phyloP scores from a whole-genome alignment of 2,888 invertebrate genomes.

The Xanthorhoe spadicearia region DNA sequence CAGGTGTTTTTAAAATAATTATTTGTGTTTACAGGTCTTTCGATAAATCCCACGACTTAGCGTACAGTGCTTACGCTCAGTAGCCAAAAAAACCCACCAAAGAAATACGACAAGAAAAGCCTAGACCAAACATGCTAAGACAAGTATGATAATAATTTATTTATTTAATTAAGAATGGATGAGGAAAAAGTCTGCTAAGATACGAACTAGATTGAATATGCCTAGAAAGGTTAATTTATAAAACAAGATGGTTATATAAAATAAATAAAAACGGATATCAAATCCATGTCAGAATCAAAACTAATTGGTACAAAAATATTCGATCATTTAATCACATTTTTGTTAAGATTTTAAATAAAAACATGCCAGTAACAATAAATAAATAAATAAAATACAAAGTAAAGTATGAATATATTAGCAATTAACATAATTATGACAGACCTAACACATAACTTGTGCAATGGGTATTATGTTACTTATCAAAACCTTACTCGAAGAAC shows the following conservation, averaged over 20 bases:
- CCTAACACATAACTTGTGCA: too few species aligned
- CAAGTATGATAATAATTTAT: conserved; percentile 39
- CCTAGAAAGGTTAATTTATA: too few species aligned
- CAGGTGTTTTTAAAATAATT: too few species aligned
- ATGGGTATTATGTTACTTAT: too few species aligned
- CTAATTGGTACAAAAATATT: conserved; percentile 16
- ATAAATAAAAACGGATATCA: conserved; percentile 20
- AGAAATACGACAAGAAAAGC: conserved; percentile 45
- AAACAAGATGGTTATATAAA: conserved; percentile 1
- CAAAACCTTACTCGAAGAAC: too few species aligned
- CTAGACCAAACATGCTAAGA: conserved; percentile 41
- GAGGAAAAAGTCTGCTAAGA: conserved; percentile 31
- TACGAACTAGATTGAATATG: neutral
- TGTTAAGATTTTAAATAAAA: neutral
- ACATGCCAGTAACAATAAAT: neutral
- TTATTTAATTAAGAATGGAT: conserved; percentile 37
- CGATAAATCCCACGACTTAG: conserved; percentile 83
- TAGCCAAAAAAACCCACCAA: conserved; percentile 65
- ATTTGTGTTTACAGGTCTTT: conserved; percentile 69
- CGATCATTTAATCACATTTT: neutral
- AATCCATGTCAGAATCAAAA: conserved; percentile 23
- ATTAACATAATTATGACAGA: neutral
- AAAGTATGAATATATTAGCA: neutral
- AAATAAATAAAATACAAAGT: neutral
- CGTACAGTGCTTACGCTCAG: conserved; percentile 85